Percentiles rank a stretch among this genome's conserved stretches.
Evolutionary conservation across 2,113 vertebrate species (phyloP).

Genomic region (Hippocampus mohnikei): DNA sequence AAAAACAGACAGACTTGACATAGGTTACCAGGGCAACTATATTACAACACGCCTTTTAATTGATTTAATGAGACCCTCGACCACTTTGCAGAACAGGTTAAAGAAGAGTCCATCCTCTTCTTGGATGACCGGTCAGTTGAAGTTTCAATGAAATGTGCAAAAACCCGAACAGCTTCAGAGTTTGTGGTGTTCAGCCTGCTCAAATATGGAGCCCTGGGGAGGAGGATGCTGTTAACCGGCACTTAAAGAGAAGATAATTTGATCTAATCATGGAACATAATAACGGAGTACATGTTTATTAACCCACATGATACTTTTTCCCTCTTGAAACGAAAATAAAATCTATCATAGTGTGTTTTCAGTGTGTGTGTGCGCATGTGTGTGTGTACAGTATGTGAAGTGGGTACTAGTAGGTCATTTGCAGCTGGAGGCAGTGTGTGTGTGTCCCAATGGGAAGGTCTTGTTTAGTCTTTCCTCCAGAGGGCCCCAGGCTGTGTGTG

Average conservation of each 20-base stretch:
- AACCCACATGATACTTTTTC: constrained; percentile 43
- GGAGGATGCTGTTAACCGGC: constrained; percentile 15
- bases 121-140: neutral
- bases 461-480: constrained; percentile 87
- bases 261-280: constrained; percentile 39
- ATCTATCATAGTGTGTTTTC: constrained; percentile 32
- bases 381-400: constrained; percentile 42
- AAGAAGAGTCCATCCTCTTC: neutral
- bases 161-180: neutral
- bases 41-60: neutral
- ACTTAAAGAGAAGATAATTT: constrained; percentile 33
- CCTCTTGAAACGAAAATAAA: constrained; percentile 52
- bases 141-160: neutral
- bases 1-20: too few species aligned
- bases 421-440: constrained; percentile 68
- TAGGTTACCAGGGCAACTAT: neutral
- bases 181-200: constrained; percentile 1
- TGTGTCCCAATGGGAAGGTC: constrained; percentile 77
- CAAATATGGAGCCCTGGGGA: constrained; percentile 20
- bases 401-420: constrained; percentile 80
- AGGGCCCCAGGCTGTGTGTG: constrained; percentile 79
- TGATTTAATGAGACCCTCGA: too few species aligned
- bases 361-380: neutral
- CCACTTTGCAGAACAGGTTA: neutral
- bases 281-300: constrained; percentile 31